Conservation (phyloP, 2,797 vertebrate species). For the Otolemur crassicaudatus region DNA sequence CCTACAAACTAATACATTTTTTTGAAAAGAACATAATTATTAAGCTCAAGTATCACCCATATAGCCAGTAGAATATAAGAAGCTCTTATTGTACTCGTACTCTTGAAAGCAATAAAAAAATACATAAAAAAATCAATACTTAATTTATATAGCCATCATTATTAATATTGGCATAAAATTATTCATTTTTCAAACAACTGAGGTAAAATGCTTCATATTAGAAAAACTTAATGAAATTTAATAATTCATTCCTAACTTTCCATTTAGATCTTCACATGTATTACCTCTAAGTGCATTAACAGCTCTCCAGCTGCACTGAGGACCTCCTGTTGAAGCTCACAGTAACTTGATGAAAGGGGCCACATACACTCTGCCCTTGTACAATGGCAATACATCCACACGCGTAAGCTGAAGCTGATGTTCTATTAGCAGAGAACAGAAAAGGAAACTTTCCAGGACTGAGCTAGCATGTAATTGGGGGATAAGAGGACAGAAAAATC, state of each 20-base stretch:
- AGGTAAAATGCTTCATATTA: slow-evolving; percentile 37
- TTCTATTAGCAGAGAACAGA: background rate
- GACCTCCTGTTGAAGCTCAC: background rate
- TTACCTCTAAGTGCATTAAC: background rate
- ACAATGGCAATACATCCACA: background rate
- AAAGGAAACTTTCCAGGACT: background rate
- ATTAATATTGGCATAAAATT: slow-evolving; percentile 48
- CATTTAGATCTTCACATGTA: slow-evolving; percentile 27
- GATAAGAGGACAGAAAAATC: background rate
- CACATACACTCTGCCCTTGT: background rate
- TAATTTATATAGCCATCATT: slow-evolving; percentile 44
- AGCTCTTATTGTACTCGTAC: background rate
- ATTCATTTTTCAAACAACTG: slow-evolving; percentile 54
- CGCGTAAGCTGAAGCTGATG: background rate
- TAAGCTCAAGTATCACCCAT: slow-evolving; percentile 36
- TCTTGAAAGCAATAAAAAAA: slow-evolving; percentile 64
- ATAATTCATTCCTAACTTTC: slow-evolving; percentile 38
- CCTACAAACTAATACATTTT: slow-evolving; percentile 44
- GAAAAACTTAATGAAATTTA: background rate
- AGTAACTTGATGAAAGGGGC: background rate
- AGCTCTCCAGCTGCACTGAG: background rate
- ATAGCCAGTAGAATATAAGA: slow-evolving; percentile 29
- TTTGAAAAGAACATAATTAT: slow-evolving; percentile 65
- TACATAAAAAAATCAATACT: slow-evolving; percentile 65
- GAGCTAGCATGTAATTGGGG: background rate